Evolutionary conservation across 2,113 vertebrate species (phyloP).

Genomic region (Prunella himalayana): DNA sequence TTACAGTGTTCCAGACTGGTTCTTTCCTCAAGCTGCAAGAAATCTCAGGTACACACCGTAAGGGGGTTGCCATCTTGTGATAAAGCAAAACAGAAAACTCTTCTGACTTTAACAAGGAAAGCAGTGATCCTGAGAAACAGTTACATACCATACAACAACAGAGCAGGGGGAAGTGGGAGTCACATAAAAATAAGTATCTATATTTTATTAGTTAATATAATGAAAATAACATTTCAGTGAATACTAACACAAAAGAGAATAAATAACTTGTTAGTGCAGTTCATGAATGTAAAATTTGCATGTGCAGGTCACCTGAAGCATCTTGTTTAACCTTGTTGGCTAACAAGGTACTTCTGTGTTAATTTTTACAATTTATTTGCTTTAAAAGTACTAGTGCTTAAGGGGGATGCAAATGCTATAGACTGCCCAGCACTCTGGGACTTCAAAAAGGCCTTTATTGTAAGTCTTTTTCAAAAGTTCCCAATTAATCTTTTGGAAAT

Average conservation of each 20-base stretch:
- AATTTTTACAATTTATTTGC: neutral
- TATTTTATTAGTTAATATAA: neutral
- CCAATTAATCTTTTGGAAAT: neutral
- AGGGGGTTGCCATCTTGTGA: neutral
- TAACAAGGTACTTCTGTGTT: neutral
- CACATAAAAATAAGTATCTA: neutral
- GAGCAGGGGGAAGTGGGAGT: neutral
- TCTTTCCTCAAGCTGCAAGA: slow-evolving; percentile 51
- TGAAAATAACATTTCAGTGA: neutral
- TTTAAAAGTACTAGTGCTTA: neutral
- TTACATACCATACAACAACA: neutral
- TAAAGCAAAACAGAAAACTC: neutral
- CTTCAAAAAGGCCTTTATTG: neutral
- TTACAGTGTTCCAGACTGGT: neutral
- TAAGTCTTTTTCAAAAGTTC: neutral
- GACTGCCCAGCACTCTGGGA: neutral
- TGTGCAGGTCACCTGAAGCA: neutral
- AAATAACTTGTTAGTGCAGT: neutral
- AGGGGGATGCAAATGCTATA: neutral
- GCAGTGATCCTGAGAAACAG: neutral
- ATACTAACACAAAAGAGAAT: neutral
- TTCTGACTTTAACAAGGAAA: neutral
- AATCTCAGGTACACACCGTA: neutral
- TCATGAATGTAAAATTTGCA: neutral
- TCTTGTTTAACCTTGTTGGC: neutral